Evolutionary conservation across 2,888 invertebrate genomes (phyloP).

Genomic region (Loripinus fragilis): DNA sequence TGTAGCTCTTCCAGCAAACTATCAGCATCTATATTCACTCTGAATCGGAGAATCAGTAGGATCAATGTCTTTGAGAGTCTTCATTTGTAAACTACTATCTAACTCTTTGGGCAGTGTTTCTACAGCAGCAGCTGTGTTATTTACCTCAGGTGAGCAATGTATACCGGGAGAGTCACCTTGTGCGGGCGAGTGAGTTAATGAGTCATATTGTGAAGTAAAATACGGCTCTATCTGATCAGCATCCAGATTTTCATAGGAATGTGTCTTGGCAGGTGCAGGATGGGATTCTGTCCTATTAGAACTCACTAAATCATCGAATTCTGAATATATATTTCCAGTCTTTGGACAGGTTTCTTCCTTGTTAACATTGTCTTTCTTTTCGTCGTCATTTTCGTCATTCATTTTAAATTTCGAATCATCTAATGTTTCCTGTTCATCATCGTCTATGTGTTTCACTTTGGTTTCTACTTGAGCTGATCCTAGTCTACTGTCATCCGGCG

Average conservation of each 20-base stretch:
- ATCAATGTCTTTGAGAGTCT: background rate
- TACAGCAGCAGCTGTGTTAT: no score
- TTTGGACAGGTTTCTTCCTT: constrained; percentile 5
- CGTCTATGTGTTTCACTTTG: constrained; percentile 11
- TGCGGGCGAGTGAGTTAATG: background rate
- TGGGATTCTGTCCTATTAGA: background rate
- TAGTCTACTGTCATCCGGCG: background rate
- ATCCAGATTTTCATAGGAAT: constrained; percentile 63
- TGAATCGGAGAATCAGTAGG: background rate
- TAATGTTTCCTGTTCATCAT: background rate
- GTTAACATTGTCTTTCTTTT: constrained; percentile 5
- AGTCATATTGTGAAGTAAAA: constrained; percentile 14
- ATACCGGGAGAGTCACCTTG: background rate
- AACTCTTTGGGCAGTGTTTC: background rate
- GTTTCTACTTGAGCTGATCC: constrained; percentile 10
- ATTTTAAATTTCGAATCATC: background rate
- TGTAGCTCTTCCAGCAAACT: background rate
- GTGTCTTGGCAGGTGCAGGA: constrained; percentile 27
- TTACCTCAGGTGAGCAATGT: constrained; percentile 1
- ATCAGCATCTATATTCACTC: constrained; percentile 3
- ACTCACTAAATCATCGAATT: constrained; percentile 24
- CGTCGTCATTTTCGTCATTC: background rate
- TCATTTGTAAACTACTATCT: background rate
- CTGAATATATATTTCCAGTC: constrained; percentile 30
- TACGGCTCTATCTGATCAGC: constrained; percentile 5